These are phyloP conservation scores for Erpornis zantholeuca DNA, from an alignment of 2,113 vertebrate species.

Conservation along the genomic window DNA sequence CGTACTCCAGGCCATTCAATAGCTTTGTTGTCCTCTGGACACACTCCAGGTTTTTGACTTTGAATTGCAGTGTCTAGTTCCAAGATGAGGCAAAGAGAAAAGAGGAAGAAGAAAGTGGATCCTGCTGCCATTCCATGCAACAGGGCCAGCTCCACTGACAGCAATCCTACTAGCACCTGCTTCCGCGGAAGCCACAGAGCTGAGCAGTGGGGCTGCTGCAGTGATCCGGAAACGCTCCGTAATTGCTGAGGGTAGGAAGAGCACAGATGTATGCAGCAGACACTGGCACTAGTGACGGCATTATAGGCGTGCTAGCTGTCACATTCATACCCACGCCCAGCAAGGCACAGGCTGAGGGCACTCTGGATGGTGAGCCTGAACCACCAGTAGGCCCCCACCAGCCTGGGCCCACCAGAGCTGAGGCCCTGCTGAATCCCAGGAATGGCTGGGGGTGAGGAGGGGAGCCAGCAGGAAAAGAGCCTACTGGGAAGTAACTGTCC, in stretches of 20 bases:
- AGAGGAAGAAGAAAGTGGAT: background rate
- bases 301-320: too few species aligned
- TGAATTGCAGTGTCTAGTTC: rapidly evolving
- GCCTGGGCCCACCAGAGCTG: too few species aligned
- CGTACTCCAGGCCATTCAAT: background rate
- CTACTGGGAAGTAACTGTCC: background rate
- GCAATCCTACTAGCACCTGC: rapidly evolving
- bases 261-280: rapidly evolving
- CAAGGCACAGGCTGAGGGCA: rapidly evolving
- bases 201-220: background rate
- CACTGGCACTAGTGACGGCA: rapidly evolving
- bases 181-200: background rate
- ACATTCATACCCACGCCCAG: too few species aligned
- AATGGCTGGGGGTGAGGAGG: rapidly evolving
- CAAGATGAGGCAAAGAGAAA: background rate
- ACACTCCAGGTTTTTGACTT: background rate
- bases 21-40: background rate
- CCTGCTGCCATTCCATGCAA: rapidly evolving
- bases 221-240: too few species aligned
- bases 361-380: background rate
- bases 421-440: background rate
- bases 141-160: background rate
- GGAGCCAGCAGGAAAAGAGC: background rate
- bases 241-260: background rate
- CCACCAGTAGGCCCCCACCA: rapidly evolving